Percentiles rank a stretch among this genome's conserved stretches.
These are phyloP conservation scores for Solenodon paradoxus DNA, from an alignment of 2,113 vertebrate species.

Conservation along the genomic window DNA sequence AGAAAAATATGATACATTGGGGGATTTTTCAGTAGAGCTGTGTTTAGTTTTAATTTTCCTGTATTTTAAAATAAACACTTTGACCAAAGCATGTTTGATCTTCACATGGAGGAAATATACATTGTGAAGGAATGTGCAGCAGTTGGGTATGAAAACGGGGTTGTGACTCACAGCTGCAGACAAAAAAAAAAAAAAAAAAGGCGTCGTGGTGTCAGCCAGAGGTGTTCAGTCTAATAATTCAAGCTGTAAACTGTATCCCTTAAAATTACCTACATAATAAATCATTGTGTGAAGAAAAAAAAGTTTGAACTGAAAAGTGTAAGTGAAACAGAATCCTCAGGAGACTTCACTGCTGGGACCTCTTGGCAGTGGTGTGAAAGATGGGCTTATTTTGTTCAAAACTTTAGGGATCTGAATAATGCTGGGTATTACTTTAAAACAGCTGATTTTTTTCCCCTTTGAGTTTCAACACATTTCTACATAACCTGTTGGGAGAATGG, in stretches of 20 bases:
- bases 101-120: conserved; percentile 83
- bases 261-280: conserved; percentile 86
- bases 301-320: conserved; percentile 75
- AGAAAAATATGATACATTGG: conserved; percentile 75
- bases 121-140: conserved; percentile 84
- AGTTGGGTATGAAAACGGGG: conserved; percentile 82
- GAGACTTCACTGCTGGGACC: conserved; percentile 70
- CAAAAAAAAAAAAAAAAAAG: conserved; percentile 81
- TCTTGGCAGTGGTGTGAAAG: conserved; percentile 75
- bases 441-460: background rate
- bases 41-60: conserved; percentile 85
- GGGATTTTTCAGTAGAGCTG: conserved; percentile 68
- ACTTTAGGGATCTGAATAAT: conserved; percentile 66
- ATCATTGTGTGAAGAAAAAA: conserved; percentile 82
- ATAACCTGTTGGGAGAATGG: background rate
- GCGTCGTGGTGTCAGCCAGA: conserved; percentile 85
- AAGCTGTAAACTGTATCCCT: conserved; percentile 87
- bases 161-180: conserved; percentile 86
- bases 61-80: conserved; percentile 83
- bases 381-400: conserved; percentile 66
- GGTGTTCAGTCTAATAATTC: conserved; percentile 87
- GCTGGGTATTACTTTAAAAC: conserved; percentile 61
- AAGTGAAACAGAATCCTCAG: conserved; percentile 55
- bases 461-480: background rate
- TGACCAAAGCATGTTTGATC: conserved; percentile 82